Evolutionary conservation across 1,140 invertebrate genomes (phyloP), one percentile per base, ranked within the genome.

Genomic region (Calephelis virginiensis): DNA sequence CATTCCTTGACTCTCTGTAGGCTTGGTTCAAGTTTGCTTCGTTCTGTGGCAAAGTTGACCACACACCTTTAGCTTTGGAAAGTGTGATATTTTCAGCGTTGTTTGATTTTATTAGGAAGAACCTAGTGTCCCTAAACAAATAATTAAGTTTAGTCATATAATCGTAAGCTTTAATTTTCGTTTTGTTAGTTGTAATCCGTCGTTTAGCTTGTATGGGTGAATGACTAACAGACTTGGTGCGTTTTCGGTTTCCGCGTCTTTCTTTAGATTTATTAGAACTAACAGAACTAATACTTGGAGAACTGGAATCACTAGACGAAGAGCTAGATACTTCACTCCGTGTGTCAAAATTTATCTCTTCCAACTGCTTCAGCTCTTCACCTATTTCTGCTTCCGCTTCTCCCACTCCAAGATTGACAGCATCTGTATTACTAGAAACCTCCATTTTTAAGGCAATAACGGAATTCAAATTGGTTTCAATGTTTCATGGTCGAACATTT

Each of bases 41-140:
- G 92, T 99, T 99, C 88, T 98, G 97, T 12, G 97, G 98, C 64
- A 98, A 94, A 7, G 98, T 99, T 9, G 98, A 99, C 98, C 98
- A 99, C 5, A 99, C 98, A 70, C 97, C 97, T 93, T 97, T 98
- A 0, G 95, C 95, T 92, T 99, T 99, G 1, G 98, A 98, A 38
- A 99, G 80, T 28, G 96, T 96, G 40, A 99, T 96, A 92, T 99
- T 99, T 89, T 99, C 98, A 69, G 96, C 96, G 92, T 99, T 99
- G 89, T 99, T 99, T 56, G 98, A 99, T 91, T 99, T 99, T 71
- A 99, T 99, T 28, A 99, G 94, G 92, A 99, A 99, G 93, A 98
- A 99, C 73, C 97, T 94, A 69, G 98, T 97, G 90, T 98, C 97
- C 75, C 97, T 93, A 86, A 99, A 99, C 62, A 99, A 93, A 86